Evolutionary conservation across 2,113 vertebrate species (phyloP).

Genomic region (Oryctolagus cuniculus): mOryCun1.1 NC_091438.1:151585001-151585500

Average conservation of each 20-base stretch:
- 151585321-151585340: not conserved
- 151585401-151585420: not conserved
- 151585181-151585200: not conserved
- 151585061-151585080: not conserved
- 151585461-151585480: not conserved
- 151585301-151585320: conserved; percentile 2
- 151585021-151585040: not conserved
- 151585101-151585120: not conserved
- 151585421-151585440: not conserved
- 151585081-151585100: not conserved
- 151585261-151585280: not conserved
- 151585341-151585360: not conserved
- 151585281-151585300: not conserved
- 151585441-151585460: not conserved
- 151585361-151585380: not conserved
- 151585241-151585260: not conserved
- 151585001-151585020: not conserved
- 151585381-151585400: not conserved
- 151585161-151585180: not conserved
- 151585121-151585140: not conserved
- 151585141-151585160: not conserved
- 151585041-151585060: not conserved
- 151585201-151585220: not conserved
- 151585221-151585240: not conserved
- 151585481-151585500: conserved; percentile 42